A percentile compares a stretch with the other conserved stretches of the same genome.
Conservation (phyloP, 2,113 vertebrate genomes). For the Oplegnathus fasciatus region DNA sequence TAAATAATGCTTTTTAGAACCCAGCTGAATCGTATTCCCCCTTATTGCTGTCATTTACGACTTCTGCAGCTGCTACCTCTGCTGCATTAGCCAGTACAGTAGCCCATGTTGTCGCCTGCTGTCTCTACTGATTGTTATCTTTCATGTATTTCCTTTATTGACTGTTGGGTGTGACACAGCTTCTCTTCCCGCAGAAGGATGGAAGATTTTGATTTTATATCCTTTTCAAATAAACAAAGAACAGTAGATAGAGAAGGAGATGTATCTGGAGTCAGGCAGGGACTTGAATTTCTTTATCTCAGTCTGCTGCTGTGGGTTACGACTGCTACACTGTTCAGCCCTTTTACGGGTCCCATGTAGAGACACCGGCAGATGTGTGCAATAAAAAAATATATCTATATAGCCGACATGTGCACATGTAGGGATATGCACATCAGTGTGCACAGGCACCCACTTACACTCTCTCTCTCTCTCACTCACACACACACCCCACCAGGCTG, state of each 20-base stretch:
- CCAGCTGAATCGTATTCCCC: background rate
- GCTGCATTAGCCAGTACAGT: background rate
- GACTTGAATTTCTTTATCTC: conserved; percentile 87
- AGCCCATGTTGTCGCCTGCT: background rate
- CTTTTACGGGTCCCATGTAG: conserved; percentile 92
- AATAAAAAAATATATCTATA: conserved; percentile 91
- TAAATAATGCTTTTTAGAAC: background rate
- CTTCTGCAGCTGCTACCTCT: background rate
- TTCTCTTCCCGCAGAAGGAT: background rate
- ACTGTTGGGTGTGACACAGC: background rate
- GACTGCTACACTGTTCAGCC: conserved; percentile 87
- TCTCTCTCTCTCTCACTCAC: conserved; percentile 47
- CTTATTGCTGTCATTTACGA: background rate
- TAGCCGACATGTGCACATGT: conserved; percentile 32
- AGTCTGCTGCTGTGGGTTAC: conserved; percentile 87
- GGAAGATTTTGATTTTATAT: conserved; percentile 8
- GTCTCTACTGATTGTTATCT: background rate
- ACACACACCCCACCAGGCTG: conserved; percentile 22
- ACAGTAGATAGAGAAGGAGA: conserved; percentile 17
- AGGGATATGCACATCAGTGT: conserved; percentile 31
- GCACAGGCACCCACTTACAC: conserved; percentile 10
- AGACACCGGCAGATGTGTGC: conserved; percentile 92
- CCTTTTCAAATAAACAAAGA: conserved; percentile 2
- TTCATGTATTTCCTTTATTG: conserved; percentile 13
- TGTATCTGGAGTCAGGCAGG: conserved; percentile 73